Evolutionary conservation across 2,888 invertebrate genomes (phyloP).

Genomic region (Cephus rjabovi): DNA sequence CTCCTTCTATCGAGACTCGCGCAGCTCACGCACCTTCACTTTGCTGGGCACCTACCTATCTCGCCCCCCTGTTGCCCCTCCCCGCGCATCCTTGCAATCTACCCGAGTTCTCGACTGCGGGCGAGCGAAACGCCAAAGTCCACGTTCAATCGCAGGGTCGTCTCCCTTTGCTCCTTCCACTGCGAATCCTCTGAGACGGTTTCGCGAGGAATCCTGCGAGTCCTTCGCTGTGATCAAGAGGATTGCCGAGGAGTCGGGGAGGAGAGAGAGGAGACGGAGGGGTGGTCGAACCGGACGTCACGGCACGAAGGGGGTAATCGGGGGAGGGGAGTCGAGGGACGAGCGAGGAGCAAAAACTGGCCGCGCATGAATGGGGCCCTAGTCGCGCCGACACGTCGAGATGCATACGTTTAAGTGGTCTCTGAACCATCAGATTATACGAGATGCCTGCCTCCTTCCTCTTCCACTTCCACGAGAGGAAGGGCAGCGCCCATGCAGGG

Average conservation of each 20-base stretch:
- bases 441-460: slow-evolving; percentile 11
- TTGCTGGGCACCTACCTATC: too few species aligned
- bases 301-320: too few species aligned
- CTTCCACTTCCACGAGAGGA: background rate
- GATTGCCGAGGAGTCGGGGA: background rate
- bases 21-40: slow-evolving; percentile 5
- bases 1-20: background rate
- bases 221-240: background rate
- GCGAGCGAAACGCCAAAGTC: too few species aligned
- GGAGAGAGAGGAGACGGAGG: too few species aligned
- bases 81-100: too few species aligned
- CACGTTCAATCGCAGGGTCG: background rate
- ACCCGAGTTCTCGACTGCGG: too few species aligned
- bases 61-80: too few species aligned
- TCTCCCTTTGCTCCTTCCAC: background rate
- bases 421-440: slow-evolving; percentile 21
- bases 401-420: slow-evolving; percentile 32
- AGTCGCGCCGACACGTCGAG: slow-evolving; percentile 28
- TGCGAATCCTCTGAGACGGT: background rate
- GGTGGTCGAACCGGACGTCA: too few species aligned
- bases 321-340: background rate
- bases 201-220: background rate
- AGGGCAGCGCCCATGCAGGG: too few species aligned
- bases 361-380: slow-evolving; percentile 32
- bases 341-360: slow-evolving; percentile 24